Conservation (phyloP, 2,797 vertebrate genomes). For the Rhinoraja longicauda region DNA sequence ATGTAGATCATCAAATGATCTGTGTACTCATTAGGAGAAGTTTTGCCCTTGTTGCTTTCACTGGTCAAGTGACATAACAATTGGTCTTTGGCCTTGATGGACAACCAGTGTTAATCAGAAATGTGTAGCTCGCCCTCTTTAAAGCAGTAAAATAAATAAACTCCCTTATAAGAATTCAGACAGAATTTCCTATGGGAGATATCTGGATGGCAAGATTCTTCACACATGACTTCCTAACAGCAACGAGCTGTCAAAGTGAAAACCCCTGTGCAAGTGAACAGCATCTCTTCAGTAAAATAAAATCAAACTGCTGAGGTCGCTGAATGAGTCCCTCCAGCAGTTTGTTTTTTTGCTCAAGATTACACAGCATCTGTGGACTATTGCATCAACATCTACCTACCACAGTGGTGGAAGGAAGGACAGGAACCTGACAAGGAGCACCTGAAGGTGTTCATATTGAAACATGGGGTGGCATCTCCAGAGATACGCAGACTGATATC, state of each 20-base stretch:
- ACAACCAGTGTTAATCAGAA: background rate
- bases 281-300: background rate
- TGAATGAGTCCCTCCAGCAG: too few relatives aligned
- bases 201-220: background rate
- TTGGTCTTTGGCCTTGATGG: background rate
- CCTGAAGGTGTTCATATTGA: background rate
- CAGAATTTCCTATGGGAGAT: background rate
- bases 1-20: background rate
- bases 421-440: background rate
- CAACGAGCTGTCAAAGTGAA: background rate
- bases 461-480: background rate
- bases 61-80: background rate
- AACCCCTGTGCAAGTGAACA: background rate
- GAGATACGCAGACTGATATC: background rate
- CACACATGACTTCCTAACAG: background rate
- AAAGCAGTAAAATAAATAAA: slow-evolving; percentile 5
- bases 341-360: too few relatives aligned
- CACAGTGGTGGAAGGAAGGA: background rate
- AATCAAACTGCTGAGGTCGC: too few relatives aligned
- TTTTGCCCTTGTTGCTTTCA: background rate
- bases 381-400: too few relatives aligned
- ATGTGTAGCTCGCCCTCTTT: background rate
- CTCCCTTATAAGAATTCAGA: background rate
- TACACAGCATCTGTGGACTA: too few relatives aligned
- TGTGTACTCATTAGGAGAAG: background rate